Evolutionary conservation across 2,797 vertebrate genomes (phyloP), one percentile per base, ranked within the genome.

Genomic region (Lagorchestes hirsutus): DNA sequence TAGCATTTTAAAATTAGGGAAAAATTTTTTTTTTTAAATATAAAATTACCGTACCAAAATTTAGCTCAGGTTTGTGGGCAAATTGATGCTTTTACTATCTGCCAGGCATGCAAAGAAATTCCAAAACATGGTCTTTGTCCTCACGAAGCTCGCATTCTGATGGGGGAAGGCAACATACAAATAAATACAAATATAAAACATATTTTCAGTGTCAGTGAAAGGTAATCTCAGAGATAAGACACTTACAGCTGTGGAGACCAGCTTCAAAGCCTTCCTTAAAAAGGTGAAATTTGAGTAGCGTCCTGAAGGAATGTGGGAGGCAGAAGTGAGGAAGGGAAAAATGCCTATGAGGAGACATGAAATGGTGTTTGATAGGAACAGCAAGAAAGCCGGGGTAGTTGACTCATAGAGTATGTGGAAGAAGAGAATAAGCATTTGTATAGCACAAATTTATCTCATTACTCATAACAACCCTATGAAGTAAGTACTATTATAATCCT

Each of bases 1-100:
- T 52, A 94, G 56, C 46, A 91, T 92, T 93, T 94, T 93, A n/a
- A 0, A 96, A 13, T 93, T 87, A 87, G 4, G 40, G 40, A 46
- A 94, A 95, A 55, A 22, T 54, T 13, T 50, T 92, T 54, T 34
- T 67, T 82, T 82, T 82, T 46, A 46, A 82, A 13, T 91, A 4
- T 52, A 55, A 16, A 55, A 1, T 91, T n/a, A 59, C 82, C 9
- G 22, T 93, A 91, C 54, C 82, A 16, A 92, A 27, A 5, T 46
- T 16, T 24, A 93, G 55, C 94, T 87, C 29, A 50, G 28, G 1
- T 90, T 55, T 46, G 10, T 87, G 46, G 90, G 34, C 55, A 4
- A 34, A 34, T 29, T 22, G 87, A 40, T 46, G n/a, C n/a, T 82
- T 24, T 82, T 82, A 40, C 6, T 82, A 3, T 74, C n/a, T 74